Base-by-base conservation (phyloP, 2,797 vertebrate species). In the Myripristis jacobus region DNA sequence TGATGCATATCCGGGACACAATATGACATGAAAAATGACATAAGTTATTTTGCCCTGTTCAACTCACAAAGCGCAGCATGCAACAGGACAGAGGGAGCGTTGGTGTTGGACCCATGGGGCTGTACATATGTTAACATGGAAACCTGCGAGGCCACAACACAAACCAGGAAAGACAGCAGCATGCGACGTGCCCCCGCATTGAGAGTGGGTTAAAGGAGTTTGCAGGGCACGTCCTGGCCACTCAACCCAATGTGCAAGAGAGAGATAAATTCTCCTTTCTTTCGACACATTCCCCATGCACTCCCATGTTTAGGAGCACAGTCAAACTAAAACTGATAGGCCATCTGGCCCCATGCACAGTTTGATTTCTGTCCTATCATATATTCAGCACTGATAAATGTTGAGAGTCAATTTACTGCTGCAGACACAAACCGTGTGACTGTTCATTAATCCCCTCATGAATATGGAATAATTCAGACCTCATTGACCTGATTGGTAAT, bases 361-460 rank as follows among this genome's bases (percentile, higher is more conserved):
- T 77, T 61, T 73, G 58, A 70, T 73, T 82, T 73, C 61, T 68
- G 60, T 68, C 78, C 86, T 83, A 90, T 92, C 86, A 91, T 84
- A 88, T 86, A 88, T 90, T 90, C 85, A 76, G 56, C 71, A 27
- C 82, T 83, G 83, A 88, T 87, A 86, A 91, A 89, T 87, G 89
- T 86, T 79, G 70, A 77, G 85, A 92, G 91, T 88, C 88, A 88
- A 90, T 91, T 91, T 91, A 64, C 81, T 55, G 59, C 65, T 29
- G 77, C 85, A 79, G 86, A 88, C 84, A 81, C 54, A 55, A 75
- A 84, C 67, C 65, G 66, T 69, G 57, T 53, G 66, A 79, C 84
- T 76, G 69, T 83, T 89, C 88, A 93, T 91, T 93, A 92, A 89
- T 82, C 75, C 73, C 21, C 80, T 91, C 76, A 79, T 89, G 83